Percentiles rank a stretch among this genome's conserved stretches.
Conservation (phyloP, 2,888 invertebrate genomes). For the Papilio elwesi region DNA sequence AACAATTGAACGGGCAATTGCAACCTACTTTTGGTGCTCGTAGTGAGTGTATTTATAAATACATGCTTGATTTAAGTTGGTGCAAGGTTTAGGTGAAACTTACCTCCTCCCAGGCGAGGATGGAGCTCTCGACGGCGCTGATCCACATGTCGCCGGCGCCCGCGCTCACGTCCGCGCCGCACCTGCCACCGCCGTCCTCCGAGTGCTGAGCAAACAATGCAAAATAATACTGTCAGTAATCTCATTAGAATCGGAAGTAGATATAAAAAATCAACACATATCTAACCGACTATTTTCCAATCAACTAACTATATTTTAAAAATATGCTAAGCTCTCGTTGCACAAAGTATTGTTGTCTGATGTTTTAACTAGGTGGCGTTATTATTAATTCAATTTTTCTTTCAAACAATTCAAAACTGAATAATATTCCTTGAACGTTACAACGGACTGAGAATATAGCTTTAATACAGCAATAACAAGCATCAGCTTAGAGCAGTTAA, state of each 20-base stretch:
- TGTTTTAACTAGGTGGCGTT: too few relatives aligned
- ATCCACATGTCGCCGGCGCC: constrained; percentile 87
- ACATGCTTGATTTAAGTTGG: too few relatives aligned
- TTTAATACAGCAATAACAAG: background rate
- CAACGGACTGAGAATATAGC: background rate
- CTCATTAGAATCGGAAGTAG: background rate
- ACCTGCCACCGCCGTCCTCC: constrained; percentile 60
- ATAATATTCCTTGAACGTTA: constrained; percentile 4
- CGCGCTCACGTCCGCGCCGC: constrained; percentile 64
- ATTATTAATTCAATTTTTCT: background rate
- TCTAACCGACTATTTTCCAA: too few relatives aligned
- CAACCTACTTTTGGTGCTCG: too few relatives aligned
- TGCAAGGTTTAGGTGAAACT: constrained; percentile 39
- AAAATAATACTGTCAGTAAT: background rate
- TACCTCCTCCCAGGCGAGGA: constrained; percentile 87
- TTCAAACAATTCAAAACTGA: background rate
- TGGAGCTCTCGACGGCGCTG: constrained; percentile 87
- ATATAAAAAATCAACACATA: too few relatives aligned
- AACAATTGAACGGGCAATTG: too few relatives aligned
- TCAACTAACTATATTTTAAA: too few relatives aligned
- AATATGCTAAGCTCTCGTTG: too few relatives aligned
- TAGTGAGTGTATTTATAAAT: too few relatives aligned
- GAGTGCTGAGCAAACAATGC: constrained; percentile 65
- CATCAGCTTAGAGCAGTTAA: too few relatives aligned
- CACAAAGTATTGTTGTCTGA: too few relatives aligned